Evolutionary conservation across 1,140 invertebrate genomes (phyloP).

Genomic region (Hylyphantes graminicola): DNA sequence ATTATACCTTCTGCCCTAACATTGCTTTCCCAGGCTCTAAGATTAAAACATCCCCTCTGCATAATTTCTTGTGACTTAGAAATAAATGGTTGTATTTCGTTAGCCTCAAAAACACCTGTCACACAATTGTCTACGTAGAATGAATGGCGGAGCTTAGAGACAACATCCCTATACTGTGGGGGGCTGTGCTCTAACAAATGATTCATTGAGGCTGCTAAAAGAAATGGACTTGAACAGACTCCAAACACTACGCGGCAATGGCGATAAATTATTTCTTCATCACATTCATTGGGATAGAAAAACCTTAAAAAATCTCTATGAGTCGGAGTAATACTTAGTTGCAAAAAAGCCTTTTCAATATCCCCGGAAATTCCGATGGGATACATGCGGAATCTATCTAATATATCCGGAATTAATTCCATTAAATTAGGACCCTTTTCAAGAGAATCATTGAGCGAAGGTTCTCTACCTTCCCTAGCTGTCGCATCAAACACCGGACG

Average conservation of each 20-base stretch:
- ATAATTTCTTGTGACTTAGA: not conserved
- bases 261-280: not conserved
- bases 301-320: slow-evolving; percentile 14
- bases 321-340: slow-evolving; percentile 64
- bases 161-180: not conserved
- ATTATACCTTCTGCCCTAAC: no score
- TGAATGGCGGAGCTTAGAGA: not conserved
- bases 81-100: slow-evolving; percentile 14
- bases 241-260: slow-evolving; percentile 8
- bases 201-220: not conserved
- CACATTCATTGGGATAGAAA: not conserved
- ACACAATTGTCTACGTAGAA: slow-evolving; percentile 45
- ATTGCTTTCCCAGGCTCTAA: slow-evolving; percentile 17
- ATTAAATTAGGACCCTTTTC: slow-evolving; percentile 63
- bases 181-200: not conserved
- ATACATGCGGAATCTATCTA: slow-evolving; percentile 66
- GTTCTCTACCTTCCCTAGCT: slow-evolving; percentile 54
- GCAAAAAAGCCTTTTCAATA: slow-evolving; percentile 68
- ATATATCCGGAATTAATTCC: slow-evolving; percentile 66
- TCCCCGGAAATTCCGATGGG: slow-evolving; percentile 66
- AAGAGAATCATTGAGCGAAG: slow-evolving; percentile 53
- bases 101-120: not conserved
- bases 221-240: not conserved
- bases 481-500: slow-evolving; percentile 64
- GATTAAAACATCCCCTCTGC: not conserved